Base-by-base conservation (phyloP, 23 tunicate species). In the Aplidium turbinatum region DNA sequence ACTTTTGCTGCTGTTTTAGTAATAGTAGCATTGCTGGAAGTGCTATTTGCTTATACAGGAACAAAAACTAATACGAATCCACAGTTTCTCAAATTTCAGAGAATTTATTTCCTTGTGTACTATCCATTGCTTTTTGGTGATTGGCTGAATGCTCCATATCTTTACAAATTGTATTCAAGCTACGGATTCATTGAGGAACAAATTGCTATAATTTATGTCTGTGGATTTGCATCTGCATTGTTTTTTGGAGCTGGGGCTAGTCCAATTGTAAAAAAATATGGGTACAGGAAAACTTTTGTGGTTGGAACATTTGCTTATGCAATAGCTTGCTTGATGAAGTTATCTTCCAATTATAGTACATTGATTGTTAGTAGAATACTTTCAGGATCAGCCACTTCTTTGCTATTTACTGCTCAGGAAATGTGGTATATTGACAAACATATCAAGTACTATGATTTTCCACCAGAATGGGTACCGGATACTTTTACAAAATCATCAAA, bases 81-180 rank as follows among this genome's bases (percentile, higher is more conserved):
- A 84, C 97, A 91, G 42, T 91, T 91, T 47, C 57, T 77, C 28
- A 28, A 80, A 27, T 94, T 94, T 61, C 99, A 94, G 63, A 78
- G 63, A 1, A n/a, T 40, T 36, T 94, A 86, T 60, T 73, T 94
- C 36, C 56, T 78, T 16, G 85, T 85, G 31, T 78, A 75, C 30
- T 76, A 39, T 45, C 80, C 58, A 24, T 78, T 92, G 7, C 27
- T 87, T 3, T 82, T 87, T 86, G 89, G 94, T 6, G 99, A 94
- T 72, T 94, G 99, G 99, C 62, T 94, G n/a, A 87, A 94, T 57
- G 99, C 99, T 9, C 99, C 99, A 3, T 94, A 94, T 46, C 35
- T 86, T 50, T 94, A 94, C 64, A 87, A 94, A 35, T 63, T 94
- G 25, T 94, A 81, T 57, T 33, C 86, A 11, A 28, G 35, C 9